Percentiles rank a stretch among this genome's conserved stretches.
Conservation (phyloP, 2,797 vertebrate genomes). For the Leptatherina wallacei region DNA sequence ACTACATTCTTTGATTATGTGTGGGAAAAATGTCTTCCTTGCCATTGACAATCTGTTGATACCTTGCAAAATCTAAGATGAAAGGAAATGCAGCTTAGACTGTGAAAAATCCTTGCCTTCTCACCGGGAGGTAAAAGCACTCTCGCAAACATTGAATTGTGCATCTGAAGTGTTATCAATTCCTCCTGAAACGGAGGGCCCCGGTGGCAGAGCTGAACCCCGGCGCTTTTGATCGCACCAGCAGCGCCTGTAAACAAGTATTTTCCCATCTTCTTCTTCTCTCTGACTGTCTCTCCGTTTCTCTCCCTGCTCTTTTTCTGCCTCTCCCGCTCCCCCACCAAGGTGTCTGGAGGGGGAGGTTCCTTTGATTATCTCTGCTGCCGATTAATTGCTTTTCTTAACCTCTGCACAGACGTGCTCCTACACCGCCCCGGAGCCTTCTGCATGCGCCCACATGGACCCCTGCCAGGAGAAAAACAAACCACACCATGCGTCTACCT, state of each 20-base stretch:
- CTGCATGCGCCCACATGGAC: slow-evolving; percentile 68
- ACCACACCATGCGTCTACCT: slow-evolving; percentile 52
- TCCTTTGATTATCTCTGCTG: slow-evolving; percentile 82
- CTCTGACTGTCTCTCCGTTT: slow-evolving; percentile 53
- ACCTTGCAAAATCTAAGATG: slow-evolving; percentile 76
- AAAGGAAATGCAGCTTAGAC: slow-evolving; percentile 74
- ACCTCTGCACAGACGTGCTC: slow-evolving; percentile 77
- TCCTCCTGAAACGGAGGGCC: slow-evolving; percentile 75
- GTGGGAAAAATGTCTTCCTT: slow-evolving; percentile 69
- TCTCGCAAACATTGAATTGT: slow-evolving; percentile 77
- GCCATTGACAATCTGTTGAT: slow-evolving; percentile 77
- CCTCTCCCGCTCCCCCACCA: slow-evolving; percentile 45
- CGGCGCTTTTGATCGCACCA: slow-evolving; percentile 71
- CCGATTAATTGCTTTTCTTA: slow-evolving; percentile 84
- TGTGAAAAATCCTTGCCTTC: slow-evolving; percentile 71
- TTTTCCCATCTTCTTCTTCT: slow-evolving; percentile 62
- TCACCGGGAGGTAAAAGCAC: slow-evolving; percentile 75
- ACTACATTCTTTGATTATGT: slow-evolving; percentile 71
- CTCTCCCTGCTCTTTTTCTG: slow-evolving; percentile 29
- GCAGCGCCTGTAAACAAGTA: slow-evolving; percentile 76
- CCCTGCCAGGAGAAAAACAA: slow-evolving; percentile 72
- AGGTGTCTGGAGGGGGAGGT: slow-evolving; percentile 76
- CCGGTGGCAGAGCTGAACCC: slow-evolving; percentile 66
- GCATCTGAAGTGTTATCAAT: slow-evolving; percentile 79
- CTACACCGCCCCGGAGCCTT: slow-evolving; percentile 64